Percentiles rank a stretch among this genome's conserved stretches.
These are phyloP conservation scores for Acanthaster planci DNA, from an alignment of 35 echinoderm and acorn worm species.

Conservation along the genomic window DNA sequence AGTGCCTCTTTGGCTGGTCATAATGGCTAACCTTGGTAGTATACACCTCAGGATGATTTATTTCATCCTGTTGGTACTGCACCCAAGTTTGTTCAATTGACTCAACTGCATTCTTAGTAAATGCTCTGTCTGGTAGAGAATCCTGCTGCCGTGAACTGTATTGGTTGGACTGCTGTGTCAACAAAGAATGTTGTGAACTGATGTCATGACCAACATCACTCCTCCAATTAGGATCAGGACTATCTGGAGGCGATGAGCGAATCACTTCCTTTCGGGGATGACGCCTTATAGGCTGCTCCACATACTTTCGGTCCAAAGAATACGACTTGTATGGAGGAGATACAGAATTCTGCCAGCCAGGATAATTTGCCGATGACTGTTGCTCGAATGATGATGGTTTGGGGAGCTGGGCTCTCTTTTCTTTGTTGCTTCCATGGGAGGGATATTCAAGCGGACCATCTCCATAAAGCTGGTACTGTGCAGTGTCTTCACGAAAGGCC, in stretches of 20 bases:
- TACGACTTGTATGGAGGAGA: background rate
- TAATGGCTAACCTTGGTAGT: background rate
- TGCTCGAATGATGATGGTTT: background rate
- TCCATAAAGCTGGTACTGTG: conserved; percentile 1
- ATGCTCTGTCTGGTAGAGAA: background rate
- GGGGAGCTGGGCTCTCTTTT: background rate
- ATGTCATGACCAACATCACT: background rate
- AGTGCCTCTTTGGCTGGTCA: background rate
- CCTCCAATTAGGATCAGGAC: conserved; percentile 25
- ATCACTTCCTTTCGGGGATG: background rate
- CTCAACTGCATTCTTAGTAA: background rate
- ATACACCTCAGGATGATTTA: background rate
- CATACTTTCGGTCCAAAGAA: conserved; percentile 7
- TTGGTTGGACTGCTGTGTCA: background rate
- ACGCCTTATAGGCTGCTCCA: conserved; percentile 16
- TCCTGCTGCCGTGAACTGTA: background rate
- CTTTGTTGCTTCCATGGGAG: background rate
- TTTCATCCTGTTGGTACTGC: background rate
- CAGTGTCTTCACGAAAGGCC: conserved; percentile 1
- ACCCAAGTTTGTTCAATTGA: background rate
- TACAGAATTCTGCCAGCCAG: background rate
- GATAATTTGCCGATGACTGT: background rate
- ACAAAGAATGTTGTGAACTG: background rate
- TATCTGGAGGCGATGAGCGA: conserved; percentile 43
- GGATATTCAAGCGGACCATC: background rate